Evolutionary conservation across 2,797 vertebrate genomes (phyloP), one percentile per base, ranked within the genome.

Genomic region (Holocentrus rufus): DNA sequence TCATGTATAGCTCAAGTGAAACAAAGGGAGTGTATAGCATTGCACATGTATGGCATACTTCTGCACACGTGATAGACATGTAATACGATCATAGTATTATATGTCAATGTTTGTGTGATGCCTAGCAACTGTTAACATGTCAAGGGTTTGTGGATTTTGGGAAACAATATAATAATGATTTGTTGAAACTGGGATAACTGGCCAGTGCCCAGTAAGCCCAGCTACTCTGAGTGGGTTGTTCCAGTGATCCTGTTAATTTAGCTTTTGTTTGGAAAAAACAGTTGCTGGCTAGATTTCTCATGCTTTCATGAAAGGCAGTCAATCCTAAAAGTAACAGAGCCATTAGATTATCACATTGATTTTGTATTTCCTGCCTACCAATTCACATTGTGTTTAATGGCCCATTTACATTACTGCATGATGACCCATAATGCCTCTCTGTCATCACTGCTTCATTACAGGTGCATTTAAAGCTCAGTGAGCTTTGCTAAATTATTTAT

Each of bases 241-340:
- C 77, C 72, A 9, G 39, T 80, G 53, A 77, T 77, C 46, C 36
- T 60, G 17, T 64, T 11, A 68, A 60, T 57, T 22, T 65, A 17
- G 14, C 14, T 44, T 44, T 44, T 44, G 42, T 74, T 46, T 42
- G 39, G 7, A 42, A 64, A 53, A 56, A 65, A 3, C 11, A 18
- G 18, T 22, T 22, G 15, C 2, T 17, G 13, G 39, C 17, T 7
- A 55, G 10, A n/a, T 6, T 62, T 66, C 17, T 78, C 3, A 34
- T 27, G 18, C 0, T 6, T 56, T 60, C 20, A 31, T 56, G 8
- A 58, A 52, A 69, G 18, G 18, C 30, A 0, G 2, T 31, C 22
- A 36, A 22, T 1, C 5, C 14, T 13, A 3, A 17, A 46, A 46
- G 15, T 15, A 46, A 17, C 5, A 17, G 15, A 17, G 5, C 5